Conservation (phyloP, 2,113 vertebrate genomes). For the Cisticola juncidis region DNA sequence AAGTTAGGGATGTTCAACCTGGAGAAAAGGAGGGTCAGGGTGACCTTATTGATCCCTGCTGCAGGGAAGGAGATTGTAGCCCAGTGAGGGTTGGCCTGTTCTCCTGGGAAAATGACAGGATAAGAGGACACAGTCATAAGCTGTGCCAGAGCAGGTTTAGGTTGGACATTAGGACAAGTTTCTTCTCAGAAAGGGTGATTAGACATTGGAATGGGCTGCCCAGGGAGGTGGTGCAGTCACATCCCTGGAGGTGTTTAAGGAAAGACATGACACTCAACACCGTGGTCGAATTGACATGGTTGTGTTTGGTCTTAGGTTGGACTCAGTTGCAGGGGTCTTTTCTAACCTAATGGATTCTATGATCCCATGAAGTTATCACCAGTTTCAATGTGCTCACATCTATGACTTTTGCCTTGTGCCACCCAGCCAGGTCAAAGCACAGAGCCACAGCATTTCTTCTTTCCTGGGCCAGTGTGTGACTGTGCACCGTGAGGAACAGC, state of each 20-base stretch:
- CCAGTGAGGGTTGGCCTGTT: not conserved
- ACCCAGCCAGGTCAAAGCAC: fast-evolving
- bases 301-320: not conserved
- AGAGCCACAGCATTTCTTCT: not conserved
- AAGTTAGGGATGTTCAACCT: not conserved
- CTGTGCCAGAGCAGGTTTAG: not conserved
- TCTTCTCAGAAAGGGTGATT: not conserved
- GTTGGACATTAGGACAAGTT: not conserved
- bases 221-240: not conserved
- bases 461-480: fast-evolving
- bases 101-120: not conserved
- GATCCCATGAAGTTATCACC: not conserved
- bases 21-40: not conserved
- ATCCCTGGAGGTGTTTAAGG: not conserved
- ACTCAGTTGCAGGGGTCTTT: fast-evolving
- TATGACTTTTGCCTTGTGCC: fast-evolving
- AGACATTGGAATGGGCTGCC: not conserved
- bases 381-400: fast-evolving
- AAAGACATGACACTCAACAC: fast-evolving
- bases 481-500: fast-evolving
- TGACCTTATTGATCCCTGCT: not conserved
- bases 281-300: not conserved
- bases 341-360: not conserved
- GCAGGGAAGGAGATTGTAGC: not conserved
- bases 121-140: not conserved